A percentile compares a stretch with the other conserved stretches of the same genome.
phyloP scores from a whole-genome alignment of 2,113 vertebrate genomes.

The Hipposideros armiger region DNA sequence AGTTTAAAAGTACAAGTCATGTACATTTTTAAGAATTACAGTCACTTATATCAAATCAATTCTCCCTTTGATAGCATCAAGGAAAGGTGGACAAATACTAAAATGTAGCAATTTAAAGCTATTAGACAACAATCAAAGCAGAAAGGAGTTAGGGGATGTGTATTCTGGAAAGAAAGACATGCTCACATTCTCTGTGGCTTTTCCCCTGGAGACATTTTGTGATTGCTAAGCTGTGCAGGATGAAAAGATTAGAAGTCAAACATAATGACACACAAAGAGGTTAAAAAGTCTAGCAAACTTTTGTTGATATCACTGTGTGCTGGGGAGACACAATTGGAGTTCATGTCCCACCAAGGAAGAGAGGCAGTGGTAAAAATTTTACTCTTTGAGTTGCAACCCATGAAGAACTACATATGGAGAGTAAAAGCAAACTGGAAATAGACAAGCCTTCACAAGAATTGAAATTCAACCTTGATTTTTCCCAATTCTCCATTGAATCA shows the following conservation, averaged over 20 bases:
- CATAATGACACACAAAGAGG: neutral
- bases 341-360: neutral
- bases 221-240: neutral
- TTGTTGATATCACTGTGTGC: neutral
- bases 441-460: neutral
- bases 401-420: neutral
- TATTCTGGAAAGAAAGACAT: conserved; percentile 1
- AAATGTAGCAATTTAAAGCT: conserved; percentile 1
- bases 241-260: neutral
- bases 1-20: neutral
- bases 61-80: neutral
- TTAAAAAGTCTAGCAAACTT: neutral
- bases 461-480: neutral
- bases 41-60: neutral
- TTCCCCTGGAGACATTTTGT: neutral
- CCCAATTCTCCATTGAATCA: neutral
- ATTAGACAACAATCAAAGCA: neutral
- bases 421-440: neutral
- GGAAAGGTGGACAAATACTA: conserved; percentile 12
- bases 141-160: neutral
- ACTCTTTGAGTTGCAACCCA: neutral
- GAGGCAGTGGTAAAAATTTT: neutral
- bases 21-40: neutral
- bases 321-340: neutral
- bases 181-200: neutral